Evolutionary conservation across 1,140 invertebrate genomes (phyloP), one percentile per base, ranked within the genome.

Genomic region (Heliconius hermathena): DNA sequence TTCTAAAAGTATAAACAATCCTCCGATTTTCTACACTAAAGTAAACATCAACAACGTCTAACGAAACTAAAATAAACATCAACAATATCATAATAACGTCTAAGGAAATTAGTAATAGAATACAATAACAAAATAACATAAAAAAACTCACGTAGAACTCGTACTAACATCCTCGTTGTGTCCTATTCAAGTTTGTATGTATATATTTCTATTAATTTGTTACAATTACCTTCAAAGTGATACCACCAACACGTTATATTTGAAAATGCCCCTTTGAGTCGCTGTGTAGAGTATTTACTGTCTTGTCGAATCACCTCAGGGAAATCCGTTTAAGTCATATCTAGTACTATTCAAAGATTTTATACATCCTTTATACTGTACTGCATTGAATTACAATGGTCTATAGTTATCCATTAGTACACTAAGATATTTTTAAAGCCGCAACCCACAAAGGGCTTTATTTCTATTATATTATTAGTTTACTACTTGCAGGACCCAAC

Each of bases 321-420:
- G 74, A 79, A 79, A 76, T 74, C 78, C 78, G 78, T 41, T 71
- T 71, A 76, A 71, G 78, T 79, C 78, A 79, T 78, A 73, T 49
- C 36, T 73, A 29, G 60, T 66, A 66, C 26, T 22, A 57, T 22
- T 22, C n/a, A 16, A 26, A 66, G 18, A 66, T 60, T 76, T 26
- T 66, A 66, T 66, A 16, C 9, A 66, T 66, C 60, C 60, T 66
- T 66, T 66, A 66, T 16, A 16, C 26, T 66, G 60, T 66, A 29
- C 60, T 66, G 26, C 9, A 26, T 11, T 66, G 60, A 66, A 66
- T 66, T 26, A 66, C 57, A 60, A 60, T 60, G n/a, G n/a, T 66
- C 13, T 66, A 66, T 66, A 66, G 26, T 18, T 66, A 6, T 29
- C 22, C 13, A 66, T 9, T 57, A 8, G 54, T 29, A 29, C 60